Conservation (phyloP, 2,888 invertebrate genomes). For the Habroteleia sp. region DNA sequence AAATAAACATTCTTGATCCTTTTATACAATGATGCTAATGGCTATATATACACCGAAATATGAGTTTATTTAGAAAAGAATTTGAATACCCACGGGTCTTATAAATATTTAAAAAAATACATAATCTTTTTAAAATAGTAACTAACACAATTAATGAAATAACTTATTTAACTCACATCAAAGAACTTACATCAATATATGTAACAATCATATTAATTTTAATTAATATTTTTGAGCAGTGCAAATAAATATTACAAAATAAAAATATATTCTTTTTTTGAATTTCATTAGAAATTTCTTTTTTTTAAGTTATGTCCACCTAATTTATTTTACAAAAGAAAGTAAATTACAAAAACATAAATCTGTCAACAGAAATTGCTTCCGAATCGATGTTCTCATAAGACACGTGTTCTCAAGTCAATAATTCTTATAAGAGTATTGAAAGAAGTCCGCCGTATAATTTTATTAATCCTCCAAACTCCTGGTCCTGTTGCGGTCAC, state of each 20-base stretch:
- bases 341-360: slow-evolving; percentile 17
- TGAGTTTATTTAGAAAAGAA: slow-evolving; percentile 38
- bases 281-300: too few species aligned
- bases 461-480: slow-evolving; percentile 18
- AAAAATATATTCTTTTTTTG: too few species aligned
- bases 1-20: slow-evolving; percentile 32
- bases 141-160: slow-evolving; percentile 7
- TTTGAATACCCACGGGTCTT: slow-evolving; percentile 13
- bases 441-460: slow-evolving; percentile 21
- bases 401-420: slow-evolving; percentile 28
- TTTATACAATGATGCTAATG: slow-evolving; percentile 18
- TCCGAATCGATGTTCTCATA: slow-evolving; percentile 2
- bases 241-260: too few species aligned
- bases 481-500: slow-evolving; percentile 22
- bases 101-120: slow-evolving; percentile 3
- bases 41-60: slow-evolving; percentile 25
- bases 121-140: slow-evolving; percentile 9
- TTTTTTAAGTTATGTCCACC: too few species aligned
- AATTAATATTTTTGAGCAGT: too few species aligned
- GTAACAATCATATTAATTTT: too few species aligned
- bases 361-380: slow-evolving; percentile 13
- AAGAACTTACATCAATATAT: too few species aligned
- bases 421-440: slow-evolving; percentile 22
- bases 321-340: too few species aligned
- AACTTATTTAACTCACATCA: too few species aligned